These are phyloP conservation scores for Promerops cafer DNA, from an alignment of 2,113 vertebrate genomes.

Conservation along the genomic window DNA sequence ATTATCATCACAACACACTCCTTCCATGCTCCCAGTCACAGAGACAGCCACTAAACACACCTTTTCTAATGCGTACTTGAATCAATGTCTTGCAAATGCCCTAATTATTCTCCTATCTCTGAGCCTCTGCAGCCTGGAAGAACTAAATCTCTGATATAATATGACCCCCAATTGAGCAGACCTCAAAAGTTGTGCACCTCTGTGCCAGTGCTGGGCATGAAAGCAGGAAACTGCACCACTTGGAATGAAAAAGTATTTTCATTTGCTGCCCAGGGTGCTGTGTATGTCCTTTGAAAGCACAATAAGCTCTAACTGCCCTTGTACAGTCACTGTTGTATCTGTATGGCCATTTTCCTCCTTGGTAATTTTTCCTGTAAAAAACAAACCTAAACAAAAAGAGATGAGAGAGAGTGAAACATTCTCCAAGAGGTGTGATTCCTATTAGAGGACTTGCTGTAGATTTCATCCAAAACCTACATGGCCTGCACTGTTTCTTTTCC, in stretches of 20 bases:
- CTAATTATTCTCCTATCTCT: neutral
- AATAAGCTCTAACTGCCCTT: neutral
- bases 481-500: fast-evolving
- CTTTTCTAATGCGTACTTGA: constrained; percentile 13
- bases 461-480: neutral
- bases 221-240: neutral
- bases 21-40: neutral
- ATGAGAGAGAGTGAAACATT: neutral
- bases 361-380: neutral
- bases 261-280: neutral
- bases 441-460: neutral
- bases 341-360: neutral
- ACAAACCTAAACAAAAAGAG: neutral
- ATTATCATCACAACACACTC: neutral
- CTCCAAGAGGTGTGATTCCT: neutral
- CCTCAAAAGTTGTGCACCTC: neutral
- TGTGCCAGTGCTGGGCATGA: neutral
- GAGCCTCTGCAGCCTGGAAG: neutral
- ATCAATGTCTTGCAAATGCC: constrained; percentile 10
- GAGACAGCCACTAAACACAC: neutral
- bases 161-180: neutral
- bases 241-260: neutral
- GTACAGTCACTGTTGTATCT: neutral
- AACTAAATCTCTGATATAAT: neutral
- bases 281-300: neutral